phyloP scores from a whole-genome alignment of 2,888 invertebrate genomes.

The Epinotia nisella region DNA sequence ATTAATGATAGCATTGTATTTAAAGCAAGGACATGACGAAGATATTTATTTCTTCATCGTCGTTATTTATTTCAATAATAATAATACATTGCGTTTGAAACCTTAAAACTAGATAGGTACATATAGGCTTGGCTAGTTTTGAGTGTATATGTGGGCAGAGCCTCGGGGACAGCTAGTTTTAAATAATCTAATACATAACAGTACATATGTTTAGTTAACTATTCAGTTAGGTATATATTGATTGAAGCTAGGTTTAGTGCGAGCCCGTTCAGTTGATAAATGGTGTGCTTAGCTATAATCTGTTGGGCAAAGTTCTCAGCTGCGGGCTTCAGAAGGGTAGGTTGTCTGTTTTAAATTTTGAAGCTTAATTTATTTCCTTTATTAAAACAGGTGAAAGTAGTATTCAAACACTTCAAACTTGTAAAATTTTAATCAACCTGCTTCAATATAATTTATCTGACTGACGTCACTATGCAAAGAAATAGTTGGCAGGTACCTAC shows the following conservation, averaged over 20 bases:
- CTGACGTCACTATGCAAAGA: too few relatives aligned
- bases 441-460: too few relatives aligned
- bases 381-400: not conserved
- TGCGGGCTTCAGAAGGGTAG: conserved; percentile 28
- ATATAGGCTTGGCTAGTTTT: too few relatives aligned
- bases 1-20: not conserved
- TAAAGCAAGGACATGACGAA: not conserved
- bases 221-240: not conserved
- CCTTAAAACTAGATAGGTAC: too few relatives aligned
- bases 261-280: conserved; percentile 34
- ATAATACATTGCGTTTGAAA: too few relatives aligned
- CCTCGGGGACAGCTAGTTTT: too few relatives aligned
- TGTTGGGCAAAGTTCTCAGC: conserved; percentile 41
- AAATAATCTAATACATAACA: too few relatives aligned
- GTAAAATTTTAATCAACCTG: not conserved
- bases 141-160: too few relatives aligned
- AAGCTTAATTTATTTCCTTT: conserved; percentile 23
- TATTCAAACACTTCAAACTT: not conserved
- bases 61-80: too few relatives aligned
- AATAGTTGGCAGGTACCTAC: too few relatives aligned
- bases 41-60: too few relatives aligned
- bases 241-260: conserved; percentile 29
- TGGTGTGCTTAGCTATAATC: conserved; percentile 37
- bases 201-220: too few relatives aligned
- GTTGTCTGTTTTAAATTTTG: conserved; percentile 17